Evolutionary conservation across 2,113 vertebrate genomes (phyloP).

Genomic region (Octodon degus): DNA sequence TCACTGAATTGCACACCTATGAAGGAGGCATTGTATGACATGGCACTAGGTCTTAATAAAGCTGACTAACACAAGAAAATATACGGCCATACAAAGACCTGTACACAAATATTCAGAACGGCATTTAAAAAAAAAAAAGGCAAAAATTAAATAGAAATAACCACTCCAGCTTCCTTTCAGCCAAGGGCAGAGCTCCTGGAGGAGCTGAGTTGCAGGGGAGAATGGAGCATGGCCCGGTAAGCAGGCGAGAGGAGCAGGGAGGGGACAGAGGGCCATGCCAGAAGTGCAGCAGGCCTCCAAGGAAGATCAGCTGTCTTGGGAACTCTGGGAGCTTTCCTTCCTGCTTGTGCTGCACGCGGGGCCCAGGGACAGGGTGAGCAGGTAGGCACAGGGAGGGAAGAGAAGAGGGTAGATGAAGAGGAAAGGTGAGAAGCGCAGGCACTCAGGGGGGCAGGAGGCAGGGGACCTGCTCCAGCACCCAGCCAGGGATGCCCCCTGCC

Average conservation of each 20-base stretch:
- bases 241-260: accelerated
- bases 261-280: background rate
- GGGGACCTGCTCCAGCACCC: background rate
- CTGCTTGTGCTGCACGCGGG: background rate
- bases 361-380: background rate
- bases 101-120: background rate
- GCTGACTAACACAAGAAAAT: background rate
- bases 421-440: background rate
- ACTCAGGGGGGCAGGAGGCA: too few relatives aligned
- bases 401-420: too few relatives aligned
- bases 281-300: background rate
- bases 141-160: background rate
- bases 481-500: background rate
- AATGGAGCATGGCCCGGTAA: background rate
- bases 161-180: background rate
- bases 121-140: background rate
- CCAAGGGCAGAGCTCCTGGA: background rate
- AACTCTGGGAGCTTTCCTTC: background rate
- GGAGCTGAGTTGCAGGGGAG: background rate
- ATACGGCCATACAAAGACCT: background rate
- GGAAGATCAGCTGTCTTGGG: background rate
- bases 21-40: background rate
- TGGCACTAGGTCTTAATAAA: background rate
- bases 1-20: too few relatives aligned
- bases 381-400: background rate